Evolutionary conservation across 2,113 vertebrate genomes (phyloP).

Genomic region (Lampris incognitus): DNA sequence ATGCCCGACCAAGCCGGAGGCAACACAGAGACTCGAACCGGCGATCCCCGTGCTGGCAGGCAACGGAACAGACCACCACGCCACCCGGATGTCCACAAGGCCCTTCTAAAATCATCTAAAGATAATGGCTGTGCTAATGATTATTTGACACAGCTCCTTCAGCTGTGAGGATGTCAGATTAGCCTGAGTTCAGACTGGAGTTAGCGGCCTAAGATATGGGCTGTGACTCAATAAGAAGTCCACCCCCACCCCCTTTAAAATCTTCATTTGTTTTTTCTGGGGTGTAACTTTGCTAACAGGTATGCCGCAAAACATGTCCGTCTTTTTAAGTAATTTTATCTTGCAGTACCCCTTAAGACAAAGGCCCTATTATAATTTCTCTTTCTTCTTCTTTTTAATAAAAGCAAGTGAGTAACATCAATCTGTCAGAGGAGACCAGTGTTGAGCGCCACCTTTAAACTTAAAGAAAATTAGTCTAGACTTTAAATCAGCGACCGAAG

Average conservation of each 20-base stretch:
- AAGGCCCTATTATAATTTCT: not conserved
- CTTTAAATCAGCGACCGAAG: not conserved
- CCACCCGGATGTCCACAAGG: too few relatives aligned
- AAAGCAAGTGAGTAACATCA: not conserved
- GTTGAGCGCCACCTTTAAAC: too few relatives aligned
- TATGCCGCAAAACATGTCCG: not conserved
- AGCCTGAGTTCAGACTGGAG: slow-evolving; percentile 9
- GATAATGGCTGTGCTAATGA: slow-evolving; percentile 49
- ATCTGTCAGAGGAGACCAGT: too few relatives aligned
- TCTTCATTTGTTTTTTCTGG: slow-evolving; percentile 1
- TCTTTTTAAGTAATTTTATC: not conserved
- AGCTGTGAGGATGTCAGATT: slow-evolving; percentile 30
- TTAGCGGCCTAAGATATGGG: slow-evolving; percentile 47
- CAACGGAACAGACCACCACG: too few relatives aligned
- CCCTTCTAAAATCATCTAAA: slow-evolving; percentile 8
- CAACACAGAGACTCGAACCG: too few relatives aligned
- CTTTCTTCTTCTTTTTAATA: not conserved
- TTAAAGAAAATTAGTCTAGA: too few relatives aligned
- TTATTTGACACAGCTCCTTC: slow-evolving; percentile 44
- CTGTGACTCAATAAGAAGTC: slow-evolving; percentile 34
- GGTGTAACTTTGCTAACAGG: not conserved
- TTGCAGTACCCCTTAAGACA: not conserved
- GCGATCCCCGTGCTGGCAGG: too few relatives aligned
- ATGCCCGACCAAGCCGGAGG: too few relatives aligned
- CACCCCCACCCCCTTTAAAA: slow-evolving; percentile 10